A percentile compares a stretch with the other conserved stretches of the same genome.
Conservation (phyloP, 2,797 vertebrate species). For the Dermochelys coriacea region DNA sequence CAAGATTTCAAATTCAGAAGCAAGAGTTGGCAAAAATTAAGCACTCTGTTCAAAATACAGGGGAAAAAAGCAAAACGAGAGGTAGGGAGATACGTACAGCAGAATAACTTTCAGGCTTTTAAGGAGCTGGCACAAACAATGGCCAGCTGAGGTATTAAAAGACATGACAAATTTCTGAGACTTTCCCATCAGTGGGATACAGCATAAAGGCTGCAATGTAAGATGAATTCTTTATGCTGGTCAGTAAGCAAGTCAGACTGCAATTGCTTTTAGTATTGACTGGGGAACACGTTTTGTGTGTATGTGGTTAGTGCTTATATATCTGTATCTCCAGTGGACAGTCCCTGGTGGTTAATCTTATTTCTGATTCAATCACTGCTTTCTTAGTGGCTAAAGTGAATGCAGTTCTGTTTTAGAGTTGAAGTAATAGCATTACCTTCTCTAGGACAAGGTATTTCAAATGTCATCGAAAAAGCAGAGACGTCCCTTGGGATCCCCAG, state of each 20-base stretch:
- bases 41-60: not conserved
- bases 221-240: not conserved
- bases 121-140: not conserved
- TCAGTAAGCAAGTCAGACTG: not conserved
- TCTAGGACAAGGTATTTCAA: slow-evolving; percentile 94
- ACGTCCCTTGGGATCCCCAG: slow-evolving; percentile 94
- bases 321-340: not conserved
- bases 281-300: not conserved
- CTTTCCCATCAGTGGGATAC: not conserved
- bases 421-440: slow-evolving; percentile 40
- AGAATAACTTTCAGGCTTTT: slow-evolving; percentile 17
- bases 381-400: not conserved
- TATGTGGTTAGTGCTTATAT: not conserved
- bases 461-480: slow-evolving; percentile 97
- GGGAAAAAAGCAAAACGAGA: not conserved
- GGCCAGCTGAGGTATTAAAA: not conserved
- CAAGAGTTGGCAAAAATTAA: slow-evolving; percentile 29
- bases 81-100: not conserved
- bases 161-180: not conserved
- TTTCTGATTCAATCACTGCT: slow-evolving; percentile 31
- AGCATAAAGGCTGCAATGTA: not conserved
- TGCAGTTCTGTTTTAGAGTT: slow-evolving; percentile 1
- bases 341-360: not conserved
- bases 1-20: slow-evolving; percentile 29
- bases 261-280: not conserved